Evolutionary conservation across 2,888 invertebrate species (phyloP), one percentile per base, ranked within the genome.

Genomic region (Encarsia formosa): DNA sequence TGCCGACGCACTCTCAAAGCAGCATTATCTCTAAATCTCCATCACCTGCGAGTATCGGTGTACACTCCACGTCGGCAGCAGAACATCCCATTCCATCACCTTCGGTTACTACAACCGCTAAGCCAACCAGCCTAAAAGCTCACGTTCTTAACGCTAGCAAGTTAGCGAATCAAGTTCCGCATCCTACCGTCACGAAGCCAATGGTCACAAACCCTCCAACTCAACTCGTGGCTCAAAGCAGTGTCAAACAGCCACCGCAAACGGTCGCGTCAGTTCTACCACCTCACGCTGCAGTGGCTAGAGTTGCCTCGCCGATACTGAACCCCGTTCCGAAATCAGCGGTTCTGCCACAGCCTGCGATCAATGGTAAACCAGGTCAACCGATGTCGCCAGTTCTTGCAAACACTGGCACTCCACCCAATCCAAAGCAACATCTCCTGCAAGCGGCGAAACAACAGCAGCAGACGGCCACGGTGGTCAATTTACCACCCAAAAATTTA

Each of bases 81-180:
- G 24, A 35, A 2, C 15, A 49, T 6, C 49, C 48, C 4, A 40
- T 56, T 16, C 50, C 54, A 0, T 43, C 49, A 18, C 54, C 63
- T 15, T 56, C 61, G 5, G 44, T 59, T 39, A 58, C 60, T 2
- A 35, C 54, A 2, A 42, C 48, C 3, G 34, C 34, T 29, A 74
- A 73, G 54, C 78, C 81, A 0, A 82, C 81, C 18, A 81, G 81
- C 5, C 68, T 84, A 3, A 84, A 84, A 63, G 83, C 83, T 2
- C 83, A 83, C 57, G 82, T 84, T 4, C 65, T 84, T 18, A 81
- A 80, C 46, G 71, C 72, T 3, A 72, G 67, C 35, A 72, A 72
- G 58, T 57, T 68, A 15, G 66, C 56, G 31, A 64, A 64, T 5
- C 48, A 61, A 19, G 49, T 62, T 4, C 64, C 62, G 26, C 63